phyloP scores from a whole-genome alignment of 1,140 invertebrate species.

The Drosophila truncata region DNA sequence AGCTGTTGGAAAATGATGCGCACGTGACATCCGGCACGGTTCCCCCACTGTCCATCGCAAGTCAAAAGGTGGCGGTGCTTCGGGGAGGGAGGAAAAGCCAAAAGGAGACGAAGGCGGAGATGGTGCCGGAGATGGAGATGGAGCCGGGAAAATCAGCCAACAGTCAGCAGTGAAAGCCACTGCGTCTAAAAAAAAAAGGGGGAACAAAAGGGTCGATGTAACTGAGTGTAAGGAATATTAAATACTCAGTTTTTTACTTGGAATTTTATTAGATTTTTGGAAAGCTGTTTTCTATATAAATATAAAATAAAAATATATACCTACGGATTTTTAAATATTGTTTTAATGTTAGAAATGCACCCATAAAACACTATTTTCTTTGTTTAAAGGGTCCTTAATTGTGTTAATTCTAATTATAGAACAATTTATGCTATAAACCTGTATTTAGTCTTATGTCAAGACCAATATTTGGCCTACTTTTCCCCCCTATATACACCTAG shows the following conservation, averaged over 20 bases:
- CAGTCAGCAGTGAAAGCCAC: conserved; percentile 49
- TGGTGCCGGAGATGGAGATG: conserved; percentile 18
- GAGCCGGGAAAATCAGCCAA: conserved; percentile 37
- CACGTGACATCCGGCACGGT: conserved; percentile 71
- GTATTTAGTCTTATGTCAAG: too few relatives aligned
- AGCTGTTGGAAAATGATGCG: conserved; percentile 78
- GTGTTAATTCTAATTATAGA: too few relatives aligned
- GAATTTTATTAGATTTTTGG: background rate
- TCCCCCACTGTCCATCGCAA: conserved; percentile 30
- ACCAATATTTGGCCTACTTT: background rate
- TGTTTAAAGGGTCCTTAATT: too few relatives aligned
- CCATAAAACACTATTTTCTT: too few relatives aligned
- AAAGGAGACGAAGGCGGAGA: background rate
- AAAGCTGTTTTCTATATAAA: too few relatives aligned
- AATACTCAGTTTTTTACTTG: background rate
- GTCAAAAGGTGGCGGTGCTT: conserved; percentile 32
- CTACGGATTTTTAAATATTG: too few relatives aligned
- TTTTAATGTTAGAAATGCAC: too few relatives aligned
- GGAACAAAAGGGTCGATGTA: background rate
- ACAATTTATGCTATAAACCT: too few relatives aligned
- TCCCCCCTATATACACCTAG: background rate
- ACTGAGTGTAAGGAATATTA: background rate
- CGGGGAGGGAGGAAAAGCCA: conserved; percentile 6
- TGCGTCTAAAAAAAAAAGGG: conserved; percentile 13
- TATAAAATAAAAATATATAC: too few relatives aligned